phyloP scores from a whole-genome alignment of 2,113 vertebrate genomes.

The Lophura nycthemera region DNA sequence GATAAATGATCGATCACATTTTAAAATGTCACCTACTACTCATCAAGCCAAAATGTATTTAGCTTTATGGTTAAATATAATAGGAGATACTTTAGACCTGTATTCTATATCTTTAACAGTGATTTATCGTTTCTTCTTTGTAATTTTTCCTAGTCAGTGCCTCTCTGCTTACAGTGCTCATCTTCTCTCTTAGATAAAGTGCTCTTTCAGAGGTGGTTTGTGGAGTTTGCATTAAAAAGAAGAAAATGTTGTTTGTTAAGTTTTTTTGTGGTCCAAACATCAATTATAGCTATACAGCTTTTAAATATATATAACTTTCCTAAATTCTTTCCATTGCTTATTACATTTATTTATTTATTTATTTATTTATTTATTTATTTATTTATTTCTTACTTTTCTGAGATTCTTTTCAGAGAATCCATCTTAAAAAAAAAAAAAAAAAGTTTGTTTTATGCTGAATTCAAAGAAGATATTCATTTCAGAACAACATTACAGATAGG shows the following conservation, averaged over 20 bases:
- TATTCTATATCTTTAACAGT: background rate
- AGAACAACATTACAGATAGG: background rate
- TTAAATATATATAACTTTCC: background rate
- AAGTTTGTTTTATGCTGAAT: background rate
- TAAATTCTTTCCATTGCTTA: background rate
- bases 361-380: background rate
- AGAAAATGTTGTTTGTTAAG: background rate
- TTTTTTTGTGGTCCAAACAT: background rate
- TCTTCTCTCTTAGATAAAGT: background rate
- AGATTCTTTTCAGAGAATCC: background rate
- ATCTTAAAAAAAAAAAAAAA: background rate
- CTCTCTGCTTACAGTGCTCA: background rate
- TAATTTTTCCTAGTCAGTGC: background rate
- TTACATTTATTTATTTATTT: background rate
- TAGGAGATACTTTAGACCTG: background rate
- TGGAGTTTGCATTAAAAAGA: background rate
- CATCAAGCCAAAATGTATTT: background rate
- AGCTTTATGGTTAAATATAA: background rate
- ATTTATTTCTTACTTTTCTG: background rate
- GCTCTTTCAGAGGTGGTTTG: background rate
- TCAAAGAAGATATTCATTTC: background rate
- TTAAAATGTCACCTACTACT: background rate
- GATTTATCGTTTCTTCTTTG: background rate
- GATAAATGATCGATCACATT: background rate
- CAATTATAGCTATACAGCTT: background rate